Conservation (phyloP, 2,797 vertebrate genomes). For the Ptychadena robeensis region DNA sequence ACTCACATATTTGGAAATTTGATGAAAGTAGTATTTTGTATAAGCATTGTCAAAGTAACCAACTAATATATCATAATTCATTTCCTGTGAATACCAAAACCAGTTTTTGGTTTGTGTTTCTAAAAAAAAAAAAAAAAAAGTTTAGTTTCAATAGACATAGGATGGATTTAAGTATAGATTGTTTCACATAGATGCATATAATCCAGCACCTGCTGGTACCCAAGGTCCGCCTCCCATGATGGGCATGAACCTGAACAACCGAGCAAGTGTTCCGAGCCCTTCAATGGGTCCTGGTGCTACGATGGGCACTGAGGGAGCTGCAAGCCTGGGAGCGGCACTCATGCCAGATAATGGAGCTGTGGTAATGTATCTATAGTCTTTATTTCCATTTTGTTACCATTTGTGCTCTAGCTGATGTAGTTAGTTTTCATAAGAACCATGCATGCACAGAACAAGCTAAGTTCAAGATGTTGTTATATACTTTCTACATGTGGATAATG, state of each 20-base stretch:
- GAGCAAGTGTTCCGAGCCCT: slow-evolving; percentile 85
- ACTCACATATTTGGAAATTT: too few relatives aligned
- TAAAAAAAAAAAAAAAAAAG: too few relatives aligned
- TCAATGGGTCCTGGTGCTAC: slow-evolving; percentile 85
- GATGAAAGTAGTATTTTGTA: too few relatives aligned
- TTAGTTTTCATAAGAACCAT: too few relatives aligned
- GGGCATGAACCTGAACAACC: slow-evolving; percentile 92
- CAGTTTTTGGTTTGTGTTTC: background rate
- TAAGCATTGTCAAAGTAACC: too few relatives aligned
- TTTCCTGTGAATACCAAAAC: background rate
- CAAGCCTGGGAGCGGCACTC: slow-evolving; percentile 89
- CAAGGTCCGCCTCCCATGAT: slow-evolving; percentile 94
- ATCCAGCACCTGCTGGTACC: slow-evolving; percentile 90
- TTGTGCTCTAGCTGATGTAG: background rate
- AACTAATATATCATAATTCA: background rate
- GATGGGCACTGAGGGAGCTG: slow-evolving; percentile 88
- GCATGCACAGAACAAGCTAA: too few relatives aligned
- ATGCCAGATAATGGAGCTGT: slow-evolving; percentile 94
- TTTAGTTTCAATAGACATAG: slow-evolving; percentile 66
- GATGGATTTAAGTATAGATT: slow-evolving; percentile 85
- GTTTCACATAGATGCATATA: slow-evolving; percentile 96
- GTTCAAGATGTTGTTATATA: too few relatives aligned
- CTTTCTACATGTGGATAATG: too few relatives aligned
- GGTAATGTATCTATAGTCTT: slow-evolving; percentile 88
- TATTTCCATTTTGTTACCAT: slow-evolving; percentile 63